Conservation (phyloP, 2,113 vertebrate species). For the Chaetodon trifascialis region DNA sequence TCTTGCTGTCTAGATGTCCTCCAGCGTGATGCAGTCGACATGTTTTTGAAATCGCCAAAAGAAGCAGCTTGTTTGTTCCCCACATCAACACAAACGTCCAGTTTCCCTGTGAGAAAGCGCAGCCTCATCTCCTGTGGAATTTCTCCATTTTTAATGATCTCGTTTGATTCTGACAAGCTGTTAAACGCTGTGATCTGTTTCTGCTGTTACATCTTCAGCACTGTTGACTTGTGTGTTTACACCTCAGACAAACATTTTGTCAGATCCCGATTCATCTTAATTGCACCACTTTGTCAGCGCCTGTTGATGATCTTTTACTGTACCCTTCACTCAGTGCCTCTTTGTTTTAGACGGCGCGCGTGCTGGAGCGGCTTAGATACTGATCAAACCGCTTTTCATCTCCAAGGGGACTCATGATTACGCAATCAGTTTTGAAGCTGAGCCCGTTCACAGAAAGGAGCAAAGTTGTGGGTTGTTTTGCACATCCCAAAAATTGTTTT, state of each 20-base stretch:
- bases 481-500: background rate
- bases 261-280: conserved; percentile 71
- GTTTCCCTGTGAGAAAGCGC: conserved; percentile 20
- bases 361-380: conserved; percentile 23
- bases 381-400: conserved; percentile 59
- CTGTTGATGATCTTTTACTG: conserved; percentile 66
- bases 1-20: background rate
- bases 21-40: background rate
- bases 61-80: background rate
- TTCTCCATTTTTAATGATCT: conserved; percentile 94
- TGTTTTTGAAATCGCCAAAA: background rate
- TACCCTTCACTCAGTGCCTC: conserved; percentile 43
- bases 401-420: conserved; percentile 36
- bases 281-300: conserved; percentile 71
- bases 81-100: conserved; percentile 37
- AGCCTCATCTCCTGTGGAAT: conserved; percentile 64
- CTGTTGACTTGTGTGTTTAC: conserved; percentile 79
- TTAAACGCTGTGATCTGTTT: conserved; percentile 68
- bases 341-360: conserved; percentile 17
- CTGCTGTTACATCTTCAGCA: conserved; percentile 36
- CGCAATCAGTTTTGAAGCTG: conserved; percentile 39
- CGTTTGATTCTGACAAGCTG: conserved; percentile 85
- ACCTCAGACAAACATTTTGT: conserved; percentile 80
- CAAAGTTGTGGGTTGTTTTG: conserved; percentile 6
- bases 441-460: background rate